Base-by-base conservation (phyloP, 1,140 invertebrate genomes). In the Drosophila willistoni region DNA sequence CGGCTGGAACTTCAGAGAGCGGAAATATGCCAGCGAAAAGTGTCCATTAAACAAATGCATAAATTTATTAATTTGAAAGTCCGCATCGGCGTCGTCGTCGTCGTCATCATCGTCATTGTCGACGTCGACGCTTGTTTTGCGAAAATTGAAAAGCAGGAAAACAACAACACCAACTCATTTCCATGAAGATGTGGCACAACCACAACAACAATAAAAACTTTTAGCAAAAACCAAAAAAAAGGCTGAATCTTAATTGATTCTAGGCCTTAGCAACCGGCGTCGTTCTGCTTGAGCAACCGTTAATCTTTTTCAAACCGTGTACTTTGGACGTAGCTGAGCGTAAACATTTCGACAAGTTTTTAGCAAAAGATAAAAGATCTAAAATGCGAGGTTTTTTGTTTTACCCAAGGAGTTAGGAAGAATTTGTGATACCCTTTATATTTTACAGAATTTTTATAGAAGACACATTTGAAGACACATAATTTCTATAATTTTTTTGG, bases 341-440 rank as follows among this genome's bases (percentile, higher is more conserved):
- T 89, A 81, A 87, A 87, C 67, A 89, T 89, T 87, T 84, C 84
- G 89, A 73, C 84, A 81, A 71, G 67, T 69, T 73, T 79, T 70
- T 25, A 33, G 42, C 33, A 13, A 51, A 44, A 72, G 64, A 73
- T 63, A 51, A 73, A 65, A 64, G 61, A 75, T 39, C 13, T 65
- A 44, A 29, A 54, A 51, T 47, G 62, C 19, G 65, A 17, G 64
- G 42, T 17, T 17, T 47, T 7, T 19, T 19, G n/a, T n/a, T 6
- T 17, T 29, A 29, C 29, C 3, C 5, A 6, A 2, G 9, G 5
- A 10, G 34, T 9, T 4, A 12, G 13, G 36, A 12, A 12, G 36
- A 13, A 12, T 39, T 39, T 39, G 2, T 10, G 9, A 51, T 51
- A 9, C 44, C 9, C 19, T 51, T 51, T 51, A 1, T 0, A 9